Conservation (phyloP, 2,113 vertebrate genomes). For the Holacanthus passer region DNA sequence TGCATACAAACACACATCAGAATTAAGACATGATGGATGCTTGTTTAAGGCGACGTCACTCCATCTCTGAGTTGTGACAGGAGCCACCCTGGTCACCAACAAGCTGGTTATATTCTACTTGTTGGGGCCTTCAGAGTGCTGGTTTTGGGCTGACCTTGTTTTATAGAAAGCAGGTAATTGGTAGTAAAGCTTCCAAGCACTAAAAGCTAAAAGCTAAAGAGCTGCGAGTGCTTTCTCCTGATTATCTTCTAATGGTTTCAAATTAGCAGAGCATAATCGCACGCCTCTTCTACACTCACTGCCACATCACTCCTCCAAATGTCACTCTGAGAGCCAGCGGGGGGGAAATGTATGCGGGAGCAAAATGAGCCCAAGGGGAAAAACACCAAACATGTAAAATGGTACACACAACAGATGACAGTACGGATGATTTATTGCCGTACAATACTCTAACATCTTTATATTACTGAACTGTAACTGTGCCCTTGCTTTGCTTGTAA, state of each 20-base stretch:
- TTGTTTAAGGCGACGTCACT: conserved; percentile 25
- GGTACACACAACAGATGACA: conserved; percentile 2
- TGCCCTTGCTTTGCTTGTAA: not conserved
- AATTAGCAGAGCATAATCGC: conserved; percentile 71
- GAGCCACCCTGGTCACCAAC: not conserved
- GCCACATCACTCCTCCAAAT: conserved; percentile 63
- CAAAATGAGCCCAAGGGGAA: conserved; percentile 23
- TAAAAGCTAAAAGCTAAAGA: conserved; percentile 69
- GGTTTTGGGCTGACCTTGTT: conserved; percentile 62
- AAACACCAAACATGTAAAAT: conserved; percentile 47
- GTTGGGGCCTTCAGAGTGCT: not conserved
- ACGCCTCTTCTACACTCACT: conserved; percentile 41
- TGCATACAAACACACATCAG: not conserved
- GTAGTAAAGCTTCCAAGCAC: conserved; percentile 60
- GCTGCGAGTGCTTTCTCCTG: conserved; percentile 67
- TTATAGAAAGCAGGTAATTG: conserved; percentile 67
- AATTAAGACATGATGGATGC: not conserved
- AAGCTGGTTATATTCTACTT: conserved; percentile 11
- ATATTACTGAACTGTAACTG: not conserved
- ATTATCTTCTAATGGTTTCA: conserved; percentile 77
- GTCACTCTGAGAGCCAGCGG: conserved; percentile 59
- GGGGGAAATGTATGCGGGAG: conserved; percentile 49
- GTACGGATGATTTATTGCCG: conserved; percentile 30
- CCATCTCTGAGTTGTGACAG: not conserved
- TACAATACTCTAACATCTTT: conserved; percentile 16